Percentiles rank a stretch among this genome's conserved stretches.
Evolutionary conservation across 2,888 invertebrate species (phyloP).

Genomic region (Amiota mariae): DNA sequence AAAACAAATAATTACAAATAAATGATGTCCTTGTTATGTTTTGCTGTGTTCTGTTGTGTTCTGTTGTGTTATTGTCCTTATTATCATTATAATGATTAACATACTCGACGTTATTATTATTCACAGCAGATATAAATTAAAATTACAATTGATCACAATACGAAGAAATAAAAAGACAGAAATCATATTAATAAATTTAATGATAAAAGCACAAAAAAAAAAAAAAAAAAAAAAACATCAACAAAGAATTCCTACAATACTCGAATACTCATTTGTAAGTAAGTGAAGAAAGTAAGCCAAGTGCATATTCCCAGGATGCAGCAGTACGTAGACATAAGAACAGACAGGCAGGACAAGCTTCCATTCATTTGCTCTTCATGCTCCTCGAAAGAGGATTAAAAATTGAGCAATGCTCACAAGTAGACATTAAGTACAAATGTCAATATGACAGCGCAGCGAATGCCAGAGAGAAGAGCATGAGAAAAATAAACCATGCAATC

Average conservation of each 20-base stretch:
- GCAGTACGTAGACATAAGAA: constrained; percentile 5
- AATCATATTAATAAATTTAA: constrained; percentile 31
- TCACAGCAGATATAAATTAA: constrained; percentile 16
- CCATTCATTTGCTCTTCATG: constrained; percentile 8
- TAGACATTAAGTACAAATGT: constrained; percentile 50
- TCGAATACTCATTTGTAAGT: too few species aligned
- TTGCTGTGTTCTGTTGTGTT: too few species aligned
- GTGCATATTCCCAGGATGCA: constrained; percentile 1
- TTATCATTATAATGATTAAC: constrained; percentile 9
- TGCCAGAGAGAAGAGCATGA: constrained; percentile 15
- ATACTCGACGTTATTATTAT: not conserved
- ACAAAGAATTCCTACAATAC: not conserved
- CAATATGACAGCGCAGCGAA: constrained; percentile 31
- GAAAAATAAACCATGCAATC: constrained; percentile 1
- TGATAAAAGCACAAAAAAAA: constrained; percentile 19
- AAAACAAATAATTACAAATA: constrained; percentile 66
- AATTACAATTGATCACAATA: constrained; percentile 38
- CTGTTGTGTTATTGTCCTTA: too few species aligned
- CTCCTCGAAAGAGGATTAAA: constrained; percentile 48
- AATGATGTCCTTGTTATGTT: constrained; percentile 48
- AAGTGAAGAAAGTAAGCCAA: not conserved
- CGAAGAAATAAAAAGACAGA: constrained; percentile 32
- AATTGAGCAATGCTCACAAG: constrained; percentile 43
- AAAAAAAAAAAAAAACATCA: constrained; percentile 25
- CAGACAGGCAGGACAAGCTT: constrained; percentile 30